Base-by-base conservation (phyloP, 2,113 vertebrate genomes). In the Girardinichthys multiradiatus region DNA sequence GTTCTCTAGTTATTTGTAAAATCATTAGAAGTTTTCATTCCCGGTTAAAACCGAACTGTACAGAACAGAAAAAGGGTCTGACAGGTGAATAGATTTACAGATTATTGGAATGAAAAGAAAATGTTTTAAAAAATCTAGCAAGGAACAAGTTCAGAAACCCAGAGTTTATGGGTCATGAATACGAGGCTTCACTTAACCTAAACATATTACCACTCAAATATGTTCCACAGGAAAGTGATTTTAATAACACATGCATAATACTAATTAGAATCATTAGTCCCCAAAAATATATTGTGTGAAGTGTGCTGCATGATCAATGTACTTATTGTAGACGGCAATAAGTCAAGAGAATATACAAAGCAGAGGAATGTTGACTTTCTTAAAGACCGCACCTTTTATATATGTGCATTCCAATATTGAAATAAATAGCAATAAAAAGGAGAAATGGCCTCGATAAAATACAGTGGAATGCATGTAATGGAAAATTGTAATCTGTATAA, bases 1-100 rank as follows among this genome's bases (percentile, higher is more conserved):
- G 35, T 69, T n/a, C 30, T 24, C 35, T 29, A 62, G 26, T 45
- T 67, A 10, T 66, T 66, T 37, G 61, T 63, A 67, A 68, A 24
- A 60, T 35, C 7, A 31, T 6, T n/a, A 51, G 51, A 24, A 15
- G 24, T 14, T 28, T 30, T 59, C 21, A 54, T 54, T n/a, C 21
- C 48, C n/a, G 21, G 24, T 54, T 5, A 17, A 29, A 29, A 17
- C 7, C 9, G 29, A 15, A 19, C 29, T 59, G 6, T 27, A 29
- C 27, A 59, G 14, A 59, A 59, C 27, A 29, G 30, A 62, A 33
- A 1, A 33, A n/a, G 24, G 45, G 9, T 29, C 33, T 10, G 54
- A 39, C 29, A 15, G 39, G 15, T 42, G 39, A 42, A 54, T 29
- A 21, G n/a, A 45, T 45, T 19, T 45, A 45, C 17, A 45, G 42